These are phyloP conservation scores for Rhinatrema bivittatum DNA, from an alignment of 2,797 vertebrate species.

Conservation along the genomic window DNA sequence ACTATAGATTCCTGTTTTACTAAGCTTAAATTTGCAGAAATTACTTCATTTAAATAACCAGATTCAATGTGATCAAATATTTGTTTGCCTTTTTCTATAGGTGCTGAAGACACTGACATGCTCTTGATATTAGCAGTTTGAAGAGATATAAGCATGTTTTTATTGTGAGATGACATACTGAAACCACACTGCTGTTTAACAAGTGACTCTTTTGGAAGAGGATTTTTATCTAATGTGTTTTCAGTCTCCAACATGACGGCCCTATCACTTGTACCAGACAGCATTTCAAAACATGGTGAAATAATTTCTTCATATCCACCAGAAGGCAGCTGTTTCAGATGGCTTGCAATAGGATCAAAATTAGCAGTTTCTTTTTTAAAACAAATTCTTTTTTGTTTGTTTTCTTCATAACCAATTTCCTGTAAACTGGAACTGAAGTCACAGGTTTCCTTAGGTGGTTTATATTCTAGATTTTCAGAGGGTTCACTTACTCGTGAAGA, in stretches of 20 bases:
- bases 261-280: conserved; percentile 1
- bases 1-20: background rate
- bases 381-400: background rate
- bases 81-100: conserved; percentile 10
- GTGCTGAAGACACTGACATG: too few relatives aligned
- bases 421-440: background rate
- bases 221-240: conserved; percentile 3
- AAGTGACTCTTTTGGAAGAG: conserved; percentile 16
- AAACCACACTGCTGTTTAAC: conserved; percentile 11
- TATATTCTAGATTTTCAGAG: background rate
- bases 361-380: background rate
- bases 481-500: conserved; percentile 2
- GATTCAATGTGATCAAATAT: background rate
- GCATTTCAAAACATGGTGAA: conserved; percentile 4
- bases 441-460: background rate
- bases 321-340: background rate
- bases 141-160: too few relatives aligned
- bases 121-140: conserved; percentile 7
- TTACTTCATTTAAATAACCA: conserved; percentile 9
- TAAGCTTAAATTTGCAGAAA: conserved; percentile 3
- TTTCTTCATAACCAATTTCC: conserved; percentile 2
- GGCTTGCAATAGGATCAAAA: conserved; percentile 15
- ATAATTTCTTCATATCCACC: background rate
- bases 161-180: conserved; percentile 20
- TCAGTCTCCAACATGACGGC: conserved; percentile 4